phyloP scores from a whole-genome alignment of 2,113 vertebrate genomes.

The Smithornis capensis region DNA sequence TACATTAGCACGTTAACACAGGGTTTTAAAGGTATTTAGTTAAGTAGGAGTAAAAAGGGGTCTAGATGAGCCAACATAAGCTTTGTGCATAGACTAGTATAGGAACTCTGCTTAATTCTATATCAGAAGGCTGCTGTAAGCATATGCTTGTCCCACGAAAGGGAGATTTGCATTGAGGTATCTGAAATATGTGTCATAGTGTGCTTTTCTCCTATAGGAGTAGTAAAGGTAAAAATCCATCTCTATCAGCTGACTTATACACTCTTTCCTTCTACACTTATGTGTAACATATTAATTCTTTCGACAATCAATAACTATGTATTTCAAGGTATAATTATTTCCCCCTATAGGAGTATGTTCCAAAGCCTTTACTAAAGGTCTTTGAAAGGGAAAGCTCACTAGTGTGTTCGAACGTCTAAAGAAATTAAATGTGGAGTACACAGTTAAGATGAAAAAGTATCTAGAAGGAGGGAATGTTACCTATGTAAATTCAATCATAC shows the following conservation, averaged over 20 bases:
- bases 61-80: not conserved
- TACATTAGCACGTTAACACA: not conserved
- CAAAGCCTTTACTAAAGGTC: constrained; percentile 21
- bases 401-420: not conserved
- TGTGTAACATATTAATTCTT: not conserved
- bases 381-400: not conserved
- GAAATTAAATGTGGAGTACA: not conserved
- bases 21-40: not conserved
- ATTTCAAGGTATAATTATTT: constrained; percentile 2
- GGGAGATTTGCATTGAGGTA: not conserved
- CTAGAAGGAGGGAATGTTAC: not conserved
- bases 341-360: not conserved
- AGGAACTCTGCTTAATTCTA: not conserved
- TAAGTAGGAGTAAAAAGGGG: not conserved
- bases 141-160: not conserved
- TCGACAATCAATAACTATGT: not conserved
- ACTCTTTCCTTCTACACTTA: not conserved
- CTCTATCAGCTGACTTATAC: not conserved
- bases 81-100: not conserved
- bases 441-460: not conserved
- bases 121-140: not conserved
- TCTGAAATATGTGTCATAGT: not conserved
- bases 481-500: not conserved
- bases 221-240: not conserved
- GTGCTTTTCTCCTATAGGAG: not conserved